phyloP scores from a whole-genome alignment of 2,113 vertebrate genomes.

The Amia ocellicauda region DNA sequence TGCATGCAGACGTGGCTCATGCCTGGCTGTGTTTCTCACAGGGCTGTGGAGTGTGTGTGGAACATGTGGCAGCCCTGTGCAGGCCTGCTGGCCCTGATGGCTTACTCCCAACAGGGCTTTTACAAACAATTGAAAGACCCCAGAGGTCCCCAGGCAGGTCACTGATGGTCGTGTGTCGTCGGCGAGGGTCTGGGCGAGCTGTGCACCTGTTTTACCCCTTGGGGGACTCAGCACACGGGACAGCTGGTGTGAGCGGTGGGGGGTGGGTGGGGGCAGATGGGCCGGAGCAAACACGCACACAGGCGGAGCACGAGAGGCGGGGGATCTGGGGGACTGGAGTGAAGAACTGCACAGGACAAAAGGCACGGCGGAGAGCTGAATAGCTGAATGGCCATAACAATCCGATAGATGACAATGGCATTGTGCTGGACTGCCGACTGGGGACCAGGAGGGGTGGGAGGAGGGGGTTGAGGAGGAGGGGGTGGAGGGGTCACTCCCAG shows the following conservation, averaged over 20 bases:
- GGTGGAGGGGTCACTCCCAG: neutral
- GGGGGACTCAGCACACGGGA: conserved; percentile 43
- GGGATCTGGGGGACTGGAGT: conserved; percentile 43
- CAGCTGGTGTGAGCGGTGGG: conserved; percentile 52
- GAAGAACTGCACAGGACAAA: conserved; percentile 62
- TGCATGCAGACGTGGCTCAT: too few relatives aligned
- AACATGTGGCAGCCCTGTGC: neutral
- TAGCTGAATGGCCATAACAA: conserved; percentile 55
- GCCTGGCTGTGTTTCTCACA: too few relatives aligned
- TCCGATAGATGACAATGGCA: conserved; percentile 62
- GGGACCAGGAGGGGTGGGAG: conserved; percentile 21
- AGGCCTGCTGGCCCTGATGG: neutral
- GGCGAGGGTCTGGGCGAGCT: conserved; percentile 35
- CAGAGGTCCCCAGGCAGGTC: conserved; percentile 39
- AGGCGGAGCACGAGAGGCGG: conserved; percentile 43
- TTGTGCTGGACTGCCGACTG: conserved; percentile 47
- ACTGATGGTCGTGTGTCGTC: conserved; percentile 38
- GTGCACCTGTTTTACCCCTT: conserved; percentile 49
- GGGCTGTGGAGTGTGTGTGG: neutral
- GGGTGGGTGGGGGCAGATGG: conserved; percentile 54
- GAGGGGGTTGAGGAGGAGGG: neutral
- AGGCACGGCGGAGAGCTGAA: conserved; percentile 53
- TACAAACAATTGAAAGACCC: conserved; percentile 30
- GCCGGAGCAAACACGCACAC: conserved; percentile 34
- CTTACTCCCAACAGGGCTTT: too few relatives aligned